phyloP scores from a whole-genome alignment of 2,888 invertebrate genomes.

The Mesoligia furuncula region DNA sequence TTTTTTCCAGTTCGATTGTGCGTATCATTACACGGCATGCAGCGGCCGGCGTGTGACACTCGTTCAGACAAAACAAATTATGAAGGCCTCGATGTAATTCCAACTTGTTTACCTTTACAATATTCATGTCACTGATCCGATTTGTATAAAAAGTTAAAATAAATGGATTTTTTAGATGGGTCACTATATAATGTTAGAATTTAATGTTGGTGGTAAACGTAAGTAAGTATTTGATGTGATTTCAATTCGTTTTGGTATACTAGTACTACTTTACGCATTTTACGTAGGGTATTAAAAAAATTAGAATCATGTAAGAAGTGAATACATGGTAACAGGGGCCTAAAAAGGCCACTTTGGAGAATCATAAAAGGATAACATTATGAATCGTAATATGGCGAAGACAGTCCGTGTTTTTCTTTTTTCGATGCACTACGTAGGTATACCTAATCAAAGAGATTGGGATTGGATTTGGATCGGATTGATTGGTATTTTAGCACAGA shows the following conservation, averaged over 20 bases:
- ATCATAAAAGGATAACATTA: too few species aligned
- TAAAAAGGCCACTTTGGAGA: too few species aligned
- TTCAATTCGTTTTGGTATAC: not conserved
- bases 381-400: too few species aligned
- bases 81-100: slow-evolving; percentile 64
- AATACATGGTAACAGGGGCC: not conserved
- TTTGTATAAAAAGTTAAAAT: slow-evolving; percentile 47
- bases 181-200: slow-evolving; percentile 3
- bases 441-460: too few species aligned
- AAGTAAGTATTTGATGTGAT: not conserved
- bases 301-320: not conserved
- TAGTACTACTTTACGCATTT: not conserved
- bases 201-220: not conserved
- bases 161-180: slow-evolving; percentile 4
- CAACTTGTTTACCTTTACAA: slow-evolving; percentile 67
- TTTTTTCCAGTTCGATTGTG: slow-evolving; percentile 77
- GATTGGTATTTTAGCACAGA: too few species aligned
- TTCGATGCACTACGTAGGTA: too few species aligned
- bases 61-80: slow-evolving; percentile 63
- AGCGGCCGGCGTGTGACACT: slow-evolving; percentile 39
- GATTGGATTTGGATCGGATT: too few species aligned
- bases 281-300: not conserved
- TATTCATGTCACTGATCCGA: slow-evolving; percentile 53
- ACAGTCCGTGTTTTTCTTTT: too few species aligned
- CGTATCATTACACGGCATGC: slow-evolving; percentile 29